These are phyloP conservation scores for Apteryx owenii DNA, from an alignment of 2,113 vertebrate genomes.

Conservation along the genomic window DNA sequence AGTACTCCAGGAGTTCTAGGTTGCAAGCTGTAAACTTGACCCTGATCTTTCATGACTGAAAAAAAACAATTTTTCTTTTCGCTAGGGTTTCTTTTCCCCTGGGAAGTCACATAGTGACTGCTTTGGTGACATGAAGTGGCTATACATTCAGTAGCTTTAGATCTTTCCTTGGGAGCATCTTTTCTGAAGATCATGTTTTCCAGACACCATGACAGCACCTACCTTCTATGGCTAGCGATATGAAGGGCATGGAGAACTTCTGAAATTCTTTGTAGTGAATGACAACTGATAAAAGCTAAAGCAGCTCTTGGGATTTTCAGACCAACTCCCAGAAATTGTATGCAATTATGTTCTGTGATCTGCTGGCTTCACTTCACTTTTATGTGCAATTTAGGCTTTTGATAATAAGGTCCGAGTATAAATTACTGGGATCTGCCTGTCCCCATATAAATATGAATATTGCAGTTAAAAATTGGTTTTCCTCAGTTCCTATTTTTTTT, in stretches of 20 bases:
- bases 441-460: neutral
- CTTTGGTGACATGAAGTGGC: neutral
- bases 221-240: neutral
- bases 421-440: neutral
- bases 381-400: neutral
- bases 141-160: neutral
- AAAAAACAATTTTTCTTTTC: neutral
- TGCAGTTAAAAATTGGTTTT: neutral
- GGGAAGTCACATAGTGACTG: neutral
- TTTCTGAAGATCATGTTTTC: neutral
- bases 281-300: neutral
- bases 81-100: neutral
- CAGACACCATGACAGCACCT: neutral
- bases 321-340: neutral
- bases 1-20: constrained; percentile 1
- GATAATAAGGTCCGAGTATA: neutral
- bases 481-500: neutral
- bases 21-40: constrained; percentile 37
- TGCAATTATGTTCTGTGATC: neutral
- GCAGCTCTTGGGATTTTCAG: neutral
- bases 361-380: neutral
- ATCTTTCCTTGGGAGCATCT: neutral
- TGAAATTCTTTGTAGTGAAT: neutral
- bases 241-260: neutral
- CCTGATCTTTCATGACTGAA: neutral